phyloP scores from a whole-genome alignment of 2,888 invertebrate species.

The Nemotelus pantherinus region DNA sequence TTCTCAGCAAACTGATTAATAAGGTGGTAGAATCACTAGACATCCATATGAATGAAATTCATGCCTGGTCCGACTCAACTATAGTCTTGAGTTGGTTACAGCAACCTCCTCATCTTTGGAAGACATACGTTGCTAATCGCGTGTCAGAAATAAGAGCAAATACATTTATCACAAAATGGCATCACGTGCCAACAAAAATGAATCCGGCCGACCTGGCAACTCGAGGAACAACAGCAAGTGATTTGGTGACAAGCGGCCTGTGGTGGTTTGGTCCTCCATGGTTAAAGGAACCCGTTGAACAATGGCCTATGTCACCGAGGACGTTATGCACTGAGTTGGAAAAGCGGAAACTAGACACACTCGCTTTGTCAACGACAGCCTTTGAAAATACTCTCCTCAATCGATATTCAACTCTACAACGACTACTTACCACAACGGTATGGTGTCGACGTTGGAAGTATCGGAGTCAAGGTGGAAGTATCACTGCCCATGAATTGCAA shows the following conservation, averaged over 20 bases:
- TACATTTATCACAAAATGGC: background rate
- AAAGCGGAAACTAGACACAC: too few relatives aligned
- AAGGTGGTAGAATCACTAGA: constrained; percentile 27
- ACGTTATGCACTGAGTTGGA: too few relatives aligned
- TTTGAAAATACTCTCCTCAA: too few relatives aligned
- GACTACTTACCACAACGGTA: too few relatives aligned
- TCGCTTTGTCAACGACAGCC: too few relatives aligned
- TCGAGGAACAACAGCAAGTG: background rate
- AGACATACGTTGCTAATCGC: constrained; percentile 6
- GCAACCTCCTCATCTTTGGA: background rate
- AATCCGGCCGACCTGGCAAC: background rate
- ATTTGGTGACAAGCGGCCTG: background rate
- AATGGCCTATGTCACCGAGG: background rate
- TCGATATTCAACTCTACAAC: too few relatives aligned
- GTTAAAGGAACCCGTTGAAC: background rate
- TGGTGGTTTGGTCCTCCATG: background rate
- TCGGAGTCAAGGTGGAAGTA: background rate
- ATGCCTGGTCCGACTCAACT: too few relatives aligned
- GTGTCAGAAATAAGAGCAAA: too few relatives aligned
- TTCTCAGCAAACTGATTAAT: constrained; percentile 36
- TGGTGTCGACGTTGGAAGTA: too few relatives aligned
- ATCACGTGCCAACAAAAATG: background rate
- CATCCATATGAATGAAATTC: background rate
- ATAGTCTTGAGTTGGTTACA: too few relatives aligned
- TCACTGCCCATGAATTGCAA: background rate